Percentiles rank a stretch among this genome's conserved stretches.
phyloP scores from a whole-genome alignment of 1,140 invertebrate species.

The Theocolax elegans region DNA sequence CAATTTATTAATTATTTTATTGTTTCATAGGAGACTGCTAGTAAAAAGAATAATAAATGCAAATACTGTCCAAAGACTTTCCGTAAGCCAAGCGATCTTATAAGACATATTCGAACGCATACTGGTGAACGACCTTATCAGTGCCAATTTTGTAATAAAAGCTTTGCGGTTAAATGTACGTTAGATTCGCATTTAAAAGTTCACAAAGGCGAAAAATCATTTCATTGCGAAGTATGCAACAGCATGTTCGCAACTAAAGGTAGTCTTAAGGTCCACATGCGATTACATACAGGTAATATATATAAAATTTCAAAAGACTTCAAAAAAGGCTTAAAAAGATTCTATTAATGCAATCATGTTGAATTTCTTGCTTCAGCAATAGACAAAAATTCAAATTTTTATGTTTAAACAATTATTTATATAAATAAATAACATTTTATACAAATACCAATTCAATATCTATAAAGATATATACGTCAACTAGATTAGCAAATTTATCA shows the following conservation, averaged over 20 bases:
- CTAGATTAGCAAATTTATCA: neutral
- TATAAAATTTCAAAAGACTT: neutral
- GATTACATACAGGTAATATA: slow-evolving; percentile 71
- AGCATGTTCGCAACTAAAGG: slow-evolving; percentile 72
- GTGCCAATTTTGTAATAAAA: slow-evolving; percentile 74
- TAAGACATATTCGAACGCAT: slow-evolving; percentile 71
- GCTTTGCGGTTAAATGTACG: slow-evolving; percentile 77
- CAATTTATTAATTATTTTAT: neutral
- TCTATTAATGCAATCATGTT: no score
- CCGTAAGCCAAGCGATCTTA: slow-evolving; percentile 69
- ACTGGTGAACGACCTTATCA: slow-evolving; percentile 77
- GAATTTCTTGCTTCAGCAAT: no score
- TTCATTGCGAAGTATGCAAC: slow-evolving; percentile 72
- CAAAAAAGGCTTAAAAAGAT: no score
- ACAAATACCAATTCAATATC: no score
- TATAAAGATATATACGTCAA: no score
- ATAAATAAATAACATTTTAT: no score
- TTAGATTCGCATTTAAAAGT: slow-evolving; percentile 71
- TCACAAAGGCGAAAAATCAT: slow-evolving; percentile 70
- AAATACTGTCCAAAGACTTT: slow-evolving; percentile 70
- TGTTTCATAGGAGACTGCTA: neutral
- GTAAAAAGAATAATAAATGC: slow-evolving; percentile 66
- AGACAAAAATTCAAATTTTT: neutral
- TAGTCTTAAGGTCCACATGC: slow-evolving; percentile 78
- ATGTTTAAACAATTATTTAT: no score